Evolutionary conservation across 2,113 vertebrate species (phyloP).

Genomic region (Urocynchramus pylzowi): DNA sequence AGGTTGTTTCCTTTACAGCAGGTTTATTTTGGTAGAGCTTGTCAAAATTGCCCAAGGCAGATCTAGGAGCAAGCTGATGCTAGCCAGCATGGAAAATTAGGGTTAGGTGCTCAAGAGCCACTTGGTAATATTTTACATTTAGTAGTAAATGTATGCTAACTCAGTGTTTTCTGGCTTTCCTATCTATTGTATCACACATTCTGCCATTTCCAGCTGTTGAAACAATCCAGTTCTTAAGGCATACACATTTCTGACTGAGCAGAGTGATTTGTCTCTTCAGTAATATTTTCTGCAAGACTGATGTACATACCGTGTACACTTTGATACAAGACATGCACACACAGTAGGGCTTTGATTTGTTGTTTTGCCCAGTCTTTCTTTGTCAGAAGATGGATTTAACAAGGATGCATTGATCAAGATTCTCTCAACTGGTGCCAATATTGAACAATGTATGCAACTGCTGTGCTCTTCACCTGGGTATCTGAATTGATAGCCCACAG

Average conservation of each 20-base stretch:
- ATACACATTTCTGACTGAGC: neutral
- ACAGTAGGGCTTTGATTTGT: neutral
- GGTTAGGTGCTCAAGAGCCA: neutral
- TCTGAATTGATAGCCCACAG: neutral
- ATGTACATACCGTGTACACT: no score
- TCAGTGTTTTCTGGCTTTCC: neutral
- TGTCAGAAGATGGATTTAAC: neutral
- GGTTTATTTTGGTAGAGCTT: neutral
- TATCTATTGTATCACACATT: neutral
- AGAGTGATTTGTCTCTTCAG: neutral
- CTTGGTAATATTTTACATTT: neutral
- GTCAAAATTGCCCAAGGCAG: neutral
- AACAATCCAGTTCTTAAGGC: neutral
- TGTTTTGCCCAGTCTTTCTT: neutral
- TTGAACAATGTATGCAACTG: neutral
- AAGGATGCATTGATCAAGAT: neutral
- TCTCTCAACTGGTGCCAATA: neutral
- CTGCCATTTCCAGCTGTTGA: neutral
- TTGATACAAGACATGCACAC: neutral
- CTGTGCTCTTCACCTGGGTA: neutral
- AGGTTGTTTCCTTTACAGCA: neutral
- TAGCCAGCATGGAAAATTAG: neutral
- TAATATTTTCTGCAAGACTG: neutral
- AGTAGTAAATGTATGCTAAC: neutral
- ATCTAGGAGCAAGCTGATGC: neutral